phyloP scores from a whole-genome alignment of 2,797 vertebrate genomes.

The Chelonia mydas region DNA sequence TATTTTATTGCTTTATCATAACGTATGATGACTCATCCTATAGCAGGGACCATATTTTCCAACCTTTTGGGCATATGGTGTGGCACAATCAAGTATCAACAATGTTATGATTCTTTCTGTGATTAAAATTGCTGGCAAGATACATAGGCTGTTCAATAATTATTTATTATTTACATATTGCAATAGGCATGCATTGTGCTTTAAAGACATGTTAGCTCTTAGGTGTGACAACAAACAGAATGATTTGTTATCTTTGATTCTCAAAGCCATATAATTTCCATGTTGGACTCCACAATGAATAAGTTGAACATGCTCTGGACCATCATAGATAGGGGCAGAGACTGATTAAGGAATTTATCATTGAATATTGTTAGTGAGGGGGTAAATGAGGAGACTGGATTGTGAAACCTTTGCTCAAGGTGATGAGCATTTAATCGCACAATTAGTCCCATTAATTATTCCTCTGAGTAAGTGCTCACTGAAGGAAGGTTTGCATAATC shows the following conservation, averaged over 20 bases:
- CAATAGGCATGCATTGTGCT: background rate
- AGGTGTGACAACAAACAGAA: background rate
- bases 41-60: background rate
- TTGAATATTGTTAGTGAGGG: background rate
- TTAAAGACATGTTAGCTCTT: background rate
- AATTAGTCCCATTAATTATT: background rate
- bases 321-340: background rate
- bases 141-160: background rate
- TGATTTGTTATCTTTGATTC: background rate
- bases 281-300: background rate
- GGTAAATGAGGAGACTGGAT: background rate
- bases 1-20: background rate
- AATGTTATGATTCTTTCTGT: background rate
- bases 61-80: slow-evolving; percentile 22
- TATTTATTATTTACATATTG: background rate
- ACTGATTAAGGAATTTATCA: background rate
- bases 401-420: background rate
- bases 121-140: slow-evolving; percentile 26
- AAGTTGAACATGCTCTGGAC: background rate
- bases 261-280: background rate
- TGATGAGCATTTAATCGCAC: background rate
- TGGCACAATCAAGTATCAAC: slow-evolving; percentile 38
- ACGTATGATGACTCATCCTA: background rate
- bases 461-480: background rate
- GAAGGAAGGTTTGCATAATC: background rate